Evolutionary conservation across 2,888 invertebrate genomes (phyloP), one percentile per base, ranked within the genome.

Genomic region (Hydrotaea diabolus): DNA sequence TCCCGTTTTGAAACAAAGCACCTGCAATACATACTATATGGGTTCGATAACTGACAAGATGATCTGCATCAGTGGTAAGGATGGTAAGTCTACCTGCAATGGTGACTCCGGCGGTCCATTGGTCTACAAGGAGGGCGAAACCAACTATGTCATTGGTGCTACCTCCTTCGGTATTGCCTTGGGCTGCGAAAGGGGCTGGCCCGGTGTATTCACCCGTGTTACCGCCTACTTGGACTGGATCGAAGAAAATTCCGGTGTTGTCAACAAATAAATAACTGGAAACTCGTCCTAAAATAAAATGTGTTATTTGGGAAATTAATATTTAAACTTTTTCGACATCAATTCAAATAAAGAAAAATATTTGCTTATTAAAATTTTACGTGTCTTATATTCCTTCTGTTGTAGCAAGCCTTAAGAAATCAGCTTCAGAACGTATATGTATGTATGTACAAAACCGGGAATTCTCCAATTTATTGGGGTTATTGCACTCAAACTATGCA

Each of bases 61-160:
- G 84, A 90, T 93, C 49, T 93, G 93, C 87, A 91, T 92, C 21
- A 90, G 88, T 77, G 92, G 92, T 49, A 87, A 87, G 55, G 87
- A 85, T 2, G 90, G 91, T 26, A 89, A 89, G 81, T 92, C 92
- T 43, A 90, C 88, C 11, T 92, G 92, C 86, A 90, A 89, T 85
- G 91, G 92, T 13, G 92, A 92, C 73, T 91, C 91, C 64, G 91
- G 92, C 64, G 92, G 92, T 57, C 92, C 92, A 4, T 82, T 92
- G 80, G 88, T 91, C 0, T 57, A 88, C n/a, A 81, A 62, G 1
- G 89, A 89, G 72, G 88, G 86, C 9, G 85, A 77, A 43, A 36
- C 62, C 3, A 82, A 87, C 2, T 87, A 85, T 17, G 76, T 92
- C 43, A 88, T 92, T 80, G 92, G 92, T 2, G 88, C 88, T 17